Evolutionary conservation across 2,888 invertebrate species (phyloP).

Genomic region (Stomorhina lunata): DNA sequence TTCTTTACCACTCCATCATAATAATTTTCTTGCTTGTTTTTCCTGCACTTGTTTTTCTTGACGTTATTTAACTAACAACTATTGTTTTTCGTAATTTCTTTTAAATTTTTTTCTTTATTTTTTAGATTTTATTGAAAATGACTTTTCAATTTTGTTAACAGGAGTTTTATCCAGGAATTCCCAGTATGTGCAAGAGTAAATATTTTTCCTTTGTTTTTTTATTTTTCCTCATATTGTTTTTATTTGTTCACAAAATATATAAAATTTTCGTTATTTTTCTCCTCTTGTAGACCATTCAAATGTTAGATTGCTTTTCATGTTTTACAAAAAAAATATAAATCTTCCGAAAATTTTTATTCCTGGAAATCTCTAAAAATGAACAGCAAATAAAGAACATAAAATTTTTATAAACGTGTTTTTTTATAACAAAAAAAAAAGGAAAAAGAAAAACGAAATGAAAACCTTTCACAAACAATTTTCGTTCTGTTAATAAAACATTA

Average conservation of each 20-base stretch:
- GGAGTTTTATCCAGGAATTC: slow-evolving; percentile 30
- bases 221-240: not conserved
- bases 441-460: not conserved
- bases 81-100: not conserved
- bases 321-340: not conserved
- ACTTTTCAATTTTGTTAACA: slow-evolving; percentile 39
- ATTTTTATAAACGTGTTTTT: not conserved
- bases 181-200: not conserved
- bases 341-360: slow-evolving; percentile 5
- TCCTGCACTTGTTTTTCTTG: not conserved
- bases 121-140: slow-evolving; percentile 23
- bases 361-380: slow-evolving; percentile 34
- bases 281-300: too few relatives aligned
- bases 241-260: not conserved
- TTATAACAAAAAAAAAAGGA: not conserved
- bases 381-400: not conserved
- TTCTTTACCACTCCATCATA: not conserved
- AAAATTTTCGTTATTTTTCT: too few relatives aligned
- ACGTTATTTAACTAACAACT: not conserved
- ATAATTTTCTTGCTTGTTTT: not conserved
- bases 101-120: not conserved
- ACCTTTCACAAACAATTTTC: slow-evolving; percentile 7
- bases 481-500: slow-evolving; percentile 20
- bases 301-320: not conserved
- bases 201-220: not conserved